These are phyloP conservation scores for Hypomecis punctinalis DNA, from an alignment of 2,888 invertebrate genomes.

Conservation along the genomic window DNA sequence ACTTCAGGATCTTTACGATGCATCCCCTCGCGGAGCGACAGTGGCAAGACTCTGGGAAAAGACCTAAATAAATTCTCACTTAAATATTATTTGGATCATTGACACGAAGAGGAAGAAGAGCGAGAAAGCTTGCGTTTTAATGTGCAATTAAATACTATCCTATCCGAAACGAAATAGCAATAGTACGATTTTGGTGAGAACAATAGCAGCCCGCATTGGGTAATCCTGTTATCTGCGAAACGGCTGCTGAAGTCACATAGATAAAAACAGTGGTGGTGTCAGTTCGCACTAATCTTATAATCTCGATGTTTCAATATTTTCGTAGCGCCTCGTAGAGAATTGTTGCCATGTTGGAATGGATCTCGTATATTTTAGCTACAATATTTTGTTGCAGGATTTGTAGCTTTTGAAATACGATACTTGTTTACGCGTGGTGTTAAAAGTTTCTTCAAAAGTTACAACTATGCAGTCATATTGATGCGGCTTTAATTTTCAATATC, in stretches of 20 bases:
- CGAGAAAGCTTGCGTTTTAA: neutral
- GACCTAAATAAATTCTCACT: no score
- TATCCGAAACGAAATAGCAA: slow-evolving; percentile 39
- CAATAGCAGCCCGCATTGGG: slow-evolving; percentile 58
- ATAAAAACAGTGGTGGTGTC: slow-evolving; percentile 62
- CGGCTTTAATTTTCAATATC: no score
- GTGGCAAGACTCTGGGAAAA: no score
- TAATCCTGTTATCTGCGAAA: slow-evolving; percentile 54
- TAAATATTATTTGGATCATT: no score
- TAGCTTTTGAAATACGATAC: neutral
- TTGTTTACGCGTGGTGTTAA: neutral
- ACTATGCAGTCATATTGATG: no score
- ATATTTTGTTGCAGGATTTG: slow-evolving; percentile 4
- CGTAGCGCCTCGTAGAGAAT: neutral
- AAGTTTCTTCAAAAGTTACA: no score
- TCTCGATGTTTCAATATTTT: slow-evolving; percentile 33
- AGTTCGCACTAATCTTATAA: slow-evolving; percentile 49
- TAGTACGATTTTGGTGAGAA: slow-evolving; percentile 47
- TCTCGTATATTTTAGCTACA: neutral
- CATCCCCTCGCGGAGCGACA: no score
- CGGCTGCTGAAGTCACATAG: slow-evolving; percentile 49
- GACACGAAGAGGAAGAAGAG: no score
- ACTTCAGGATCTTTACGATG: no score
- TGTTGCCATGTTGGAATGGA: neutral
- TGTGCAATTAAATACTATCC: neutral